Conservation (phyloP, 2,888 invertebrate genomes). For the Toxonevra muliebris region DNA sequence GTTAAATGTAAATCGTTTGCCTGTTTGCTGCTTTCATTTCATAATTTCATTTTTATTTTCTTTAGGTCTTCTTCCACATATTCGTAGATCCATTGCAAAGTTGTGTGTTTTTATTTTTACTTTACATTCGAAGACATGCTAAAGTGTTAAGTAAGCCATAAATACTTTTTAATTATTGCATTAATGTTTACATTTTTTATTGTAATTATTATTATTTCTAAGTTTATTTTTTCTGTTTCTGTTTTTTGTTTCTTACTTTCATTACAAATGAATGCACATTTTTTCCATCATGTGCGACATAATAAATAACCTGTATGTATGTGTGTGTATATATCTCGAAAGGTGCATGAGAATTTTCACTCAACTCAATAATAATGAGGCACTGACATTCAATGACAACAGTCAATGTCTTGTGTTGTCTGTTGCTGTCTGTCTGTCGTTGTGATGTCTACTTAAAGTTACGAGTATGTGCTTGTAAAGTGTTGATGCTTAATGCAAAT, state of each 20-base stretch:
- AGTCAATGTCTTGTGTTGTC: no score
- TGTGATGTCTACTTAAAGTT: no score
- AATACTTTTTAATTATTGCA: neutral
- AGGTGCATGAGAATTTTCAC: no score
- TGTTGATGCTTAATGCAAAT: no score
- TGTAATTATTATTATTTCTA: conserved; percentile 2
- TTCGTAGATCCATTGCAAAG: neutral
- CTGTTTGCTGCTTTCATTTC: neutral
- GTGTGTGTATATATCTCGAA: no score
- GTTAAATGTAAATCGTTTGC: no score
- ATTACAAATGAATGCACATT: neutral
- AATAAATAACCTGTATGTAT: no score
- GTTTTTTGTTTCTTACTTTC: neutral
- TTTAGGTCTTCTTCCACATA: neutral
- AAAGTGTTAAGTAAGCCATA: conserved; percentile 6
- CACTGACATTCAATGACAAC: no score
- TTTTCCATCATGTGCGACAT: no score
- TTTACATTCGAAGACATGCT: conserved; percentile 1
- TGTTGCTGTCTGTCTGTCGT: no score
- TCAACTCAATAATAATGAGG: no score
- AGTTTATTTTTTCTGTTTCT: neutral
- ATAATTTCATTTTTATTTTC: neutral
- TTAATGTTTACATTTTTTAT: neutral
- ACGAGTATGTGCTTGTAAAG: no score
- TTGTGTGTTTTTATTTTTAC: neutral